Evolutionary conservation across 2,113 vertebrate genomes (phyloP), one percentile per base, ranked within the genome.

Genomic region (Lamprotornis superbus): DNA sequence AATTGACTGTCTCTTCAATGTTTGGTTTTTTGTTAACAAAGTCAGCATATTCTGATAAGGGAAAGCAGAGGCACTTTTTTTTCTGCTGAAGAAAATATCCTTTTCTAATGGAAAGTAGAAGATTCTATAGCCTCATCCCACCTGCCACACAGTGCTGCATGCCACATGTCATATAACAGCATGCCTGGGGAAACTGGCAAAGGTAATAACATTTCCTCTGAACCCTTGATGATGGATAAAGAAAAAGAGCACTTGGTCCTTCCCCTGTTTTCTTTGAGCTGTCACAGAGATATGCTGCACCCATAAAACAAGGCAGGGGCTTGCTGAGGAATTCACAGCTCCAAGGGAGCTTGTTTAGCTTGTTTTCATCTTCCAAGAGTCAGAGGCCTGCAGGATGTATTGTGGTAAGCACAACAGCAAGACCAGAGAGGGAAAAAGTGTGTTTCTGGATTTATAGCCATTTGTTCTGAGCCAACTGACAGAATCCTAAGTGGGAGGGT

Each of bases 401-500:
- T 59, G 73, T 28, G 18, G 53, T 44, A 81, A 90, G 69, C 59
- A 81, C 31, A 87, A 50, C 12, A 42, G 63, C 61, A 84, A 82
- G 61, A 89, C 18, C 1, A 1, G 68, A 75, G 46, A 67, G 18
- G 14, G 23, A 5, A 27, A 77, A 80, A 71, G 27, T 27, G 15
- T 69, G 47, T 44, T 94, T 90, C 55, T 82, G 76, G 64, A 84
- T 84, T 95, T 89, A 77, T 27, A 80, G 70, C 37, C 68, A 57
- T 90, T 94, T 87, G 61, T 71, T 90, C 81, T 61, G 86, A 89
- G 83, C 42, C 73, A 95, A 64, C 11, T 2, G 2, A 71, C 61
- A 95, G 69, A 93, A 94, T 94, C 61, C 61, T 79, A 70, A 73
- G 81, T 44, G 28, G 68, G 65, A 94, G 80, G 28, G 59, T 91